phyloP scores from a whole-genome alignment of 2,797 vertebrate species.

The Dromococcyx pavoninus region DNA sequence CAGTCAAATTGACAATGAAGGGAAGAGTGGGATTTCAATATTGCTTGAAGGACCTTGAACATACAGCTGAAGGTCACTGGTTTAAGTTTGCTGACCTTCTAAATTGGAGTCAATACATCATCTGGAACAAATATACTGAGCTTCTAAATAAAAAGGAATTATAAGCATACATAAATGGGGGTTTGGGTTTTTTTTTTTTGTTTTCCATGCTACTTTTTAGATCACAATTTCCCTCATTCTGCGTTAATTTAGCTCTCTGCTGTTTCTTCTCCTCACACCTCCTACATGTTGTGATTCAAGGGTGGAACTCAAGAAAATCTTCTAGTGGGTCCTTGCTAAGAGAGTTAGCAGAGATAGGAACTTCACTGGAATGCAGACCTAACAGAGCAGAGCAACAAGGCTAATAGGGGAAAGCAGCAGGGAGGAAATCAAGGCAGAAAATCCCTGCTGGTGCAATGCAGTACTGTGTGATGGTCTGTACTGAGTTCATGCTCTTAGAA shows the following conservation, averaged over 20 bases:
- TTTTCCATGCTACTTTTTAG: neutral
- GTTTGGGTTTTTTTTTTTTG: neutral
- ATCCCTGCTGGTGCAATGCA: neutral
- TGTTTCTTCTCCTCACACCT: neutral
- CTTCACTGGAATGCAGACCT: neutral
- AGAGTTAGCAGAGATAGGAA: neutral
- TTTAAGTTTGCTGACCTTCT: neutral
- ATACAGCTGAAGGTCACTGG: neutral
- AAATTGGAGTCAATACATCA: neutral
- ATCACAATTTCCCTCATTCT: neutral
- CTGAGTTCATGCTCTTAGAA: neutral
- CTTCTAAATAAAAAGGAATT: neutral
- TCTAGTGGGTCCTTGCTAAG: neutral
- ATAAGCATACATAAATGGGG: too few relatives aligned
- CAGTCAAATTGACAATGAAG: neutral
- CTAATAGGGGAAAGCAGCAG: neutral
- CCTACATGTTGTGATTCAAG: neutral
- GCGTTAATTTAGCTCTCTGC: neutral
- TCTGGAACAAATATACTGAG: neutral
- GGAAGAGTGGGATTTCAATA: neutral
- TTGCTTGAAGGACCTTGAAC: neutral
- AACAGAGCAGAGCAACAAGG: neutral
- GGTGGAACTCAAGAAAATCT: neutral
- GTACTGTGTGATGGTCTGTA: neutral
- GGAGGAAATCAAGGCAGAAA: neutral